These are phyloP conservation scores for Lacerta viridis DNA, from an alignment of 2,797 vertebrate genomes.

Conservation along the genomic window DNA sequence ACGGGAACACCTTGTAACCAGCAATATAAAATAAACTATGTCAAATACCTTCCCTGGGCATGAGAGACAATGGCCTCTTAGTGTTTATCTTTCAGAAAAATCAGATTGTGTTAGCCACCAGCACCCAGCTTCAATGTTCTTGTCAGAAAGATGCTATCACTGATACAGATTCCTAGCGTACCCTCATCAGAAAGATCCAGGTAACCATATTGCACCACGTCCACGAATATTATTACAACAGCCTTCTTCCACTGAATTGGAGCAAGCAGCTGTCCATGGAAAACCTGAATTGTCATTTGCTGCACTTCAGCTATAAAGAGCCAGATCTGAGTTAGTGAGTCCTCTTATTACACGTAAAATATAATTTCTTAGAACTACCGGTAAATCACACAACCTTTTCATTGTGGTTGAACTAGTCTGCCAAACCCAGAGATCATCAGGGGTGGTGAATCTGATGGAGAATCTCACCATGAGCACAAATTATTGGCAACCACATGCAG, in stretches of 20 bases:
- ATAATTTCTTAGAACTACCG: background rate
- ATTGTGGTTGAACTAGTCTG: background rate
- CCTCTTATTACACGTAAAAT: background rate
- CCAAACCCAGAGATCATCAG: too few species aligned
- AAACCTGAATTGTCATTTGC: too few species aligned
- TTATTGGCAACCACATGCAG: background rate
- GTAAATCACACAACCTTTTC: background rate
- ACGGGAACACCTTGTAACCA: background rate
- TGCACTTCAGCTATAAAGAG: too few species aligned
- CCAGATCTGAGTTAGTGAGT: background rate
- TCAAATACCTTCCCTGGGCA: background rate
- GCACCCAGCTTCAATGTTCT: background rate
- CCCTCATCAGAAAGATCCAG: background rate
- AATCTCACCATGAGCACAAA: background rate
- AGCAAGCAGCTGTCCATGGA: too few species aligned
- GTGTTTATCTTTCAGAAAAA: background rate
- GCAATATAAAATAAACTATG: background rate
- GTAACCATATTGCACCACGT: background rate
- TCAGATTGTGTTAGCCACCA: background rate
- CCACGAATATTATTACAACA: background rate
- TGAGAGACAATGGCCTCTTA: background rate
- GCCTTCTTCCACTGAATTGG: background rate
- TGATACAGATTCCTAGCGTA: background rate
- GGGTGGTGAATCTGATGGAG: background rate
- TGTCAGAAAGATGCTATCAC: background rate